These are phyloP conservation scores for Anthonomus grandis DNA, from an alignment of 1,140 invertebrate species.

Conservation along the genomic window DNA sequence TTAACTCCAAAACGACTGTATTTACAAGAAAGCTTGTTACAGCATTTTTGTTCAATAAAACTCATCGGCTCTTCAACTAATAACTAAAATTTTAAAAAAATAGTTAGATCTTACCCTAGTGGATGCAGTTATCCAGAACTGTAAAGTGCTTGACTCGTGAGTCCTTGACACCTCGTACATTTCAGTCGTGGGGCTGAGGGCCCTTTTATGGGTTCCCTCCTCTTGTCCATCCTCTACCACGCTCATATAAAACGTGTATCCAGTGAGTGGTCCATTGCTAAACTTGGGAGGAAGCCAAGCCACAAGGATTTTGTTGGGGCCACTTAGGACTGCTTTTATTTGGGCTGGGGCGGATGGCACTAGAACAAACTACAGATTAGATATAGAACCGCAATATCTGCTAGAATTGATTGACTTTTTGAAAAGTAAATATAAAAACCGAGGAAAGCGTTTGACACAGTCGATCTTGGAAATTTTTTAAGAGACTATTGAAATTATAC, in stretches of 20 bases:
- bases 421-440: background rate
- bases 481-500: constrained; percentile 14
- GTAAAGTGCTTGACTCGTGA: constrained; percentile 67
- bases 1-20: too few relatives aligned
- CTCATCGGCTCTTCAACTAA: too few relatives aligned
- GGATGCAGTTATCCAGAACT: constrained; percentile 79
- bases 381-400: too few relatives aligned
- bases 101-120: constrained; percentile 54
- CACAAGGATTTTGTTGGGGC: constrained; percentile 78
- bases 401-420: background rate
- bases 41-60: too few relatives aligned
- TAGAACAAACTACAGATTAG: constrained; percentile 46
- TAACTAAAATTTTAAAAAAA: too few relatives aligned
- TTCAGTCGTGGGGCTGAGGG: constrained; percentile 61
- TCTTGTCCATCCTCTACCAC: constrained; percentile 70
- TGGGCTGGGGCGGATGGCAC: constrained; percentile 81
- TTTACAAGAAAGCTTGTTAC: too few relatives aligned
- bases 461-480: background rate
- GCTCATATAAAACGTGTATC: constrained; percentile 80
- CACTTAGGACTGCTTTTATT: constrained; percentile 84
- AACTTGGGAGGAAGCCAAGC: constrained; percentile 79
- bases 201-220: constrained; percentile 67
- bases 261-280: constrained; percentile 72
- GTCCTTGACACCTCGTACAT: constrained; percentile 70
- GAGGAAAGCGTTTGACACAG: background rate